Base-by-base conservation (phyloP, 2,888 invertebrate species). In the Trachelus iudaicus region DNA sequence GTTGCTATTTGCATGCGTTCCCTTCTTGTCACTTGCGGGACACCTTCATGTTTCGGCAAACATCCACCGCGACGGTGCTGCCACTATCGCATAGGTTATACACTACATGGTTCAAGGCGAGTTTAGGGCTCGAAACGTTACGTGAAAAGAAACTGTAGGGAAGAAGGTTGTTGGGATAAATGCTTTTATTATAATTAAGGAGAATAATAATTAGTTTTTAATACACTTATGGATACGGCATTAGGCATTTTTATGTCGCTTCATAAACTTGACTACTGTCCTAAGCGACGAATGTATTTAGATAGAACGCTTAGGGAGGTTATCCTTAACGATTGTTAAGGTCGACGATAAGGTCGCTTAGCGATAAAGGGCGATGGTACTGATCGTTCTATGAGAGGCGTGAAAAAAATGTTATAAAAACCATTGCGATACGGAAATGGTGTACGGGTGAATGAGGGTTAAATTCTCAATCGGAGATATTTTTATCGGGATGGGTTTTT, bases 1-100 rank as follows among this genome's bases (percentile, higher is more conserved):
- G 77, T 84, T 84, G 85, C 34, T 87, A 85, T 87, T 87, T 87
- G 85, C 85, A 83, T 81, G 82, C n/a, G 74, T 34, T 56, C 74
- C 74, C 37, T 74, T 74, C 74, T 35, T 34, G 74, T 34, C 74
- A 71, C 71, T 31, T 34, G 71, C 71, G 71, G 71, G 33, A 71
- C 71, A 71, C 71, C 71, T 71, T 71, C 71, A 4, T 15, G 33
- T 71, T 71, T 71, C 71, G 56, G 23, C 23, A 71, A 31, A 34
- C 71, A 34, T 33, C 71, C 13, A 71, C 23, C 71, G 71, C 71
- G 71, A 71, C 71, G 71, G 33, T 31, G 71, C 71, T 71, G 56
- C 56, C 56, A 23, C 56, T 56, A 56, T 23, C 23, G 56, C 56
- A 9, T 23, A 23, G 23, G 23, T 9, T 23, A 56, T 23, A 6